Percentiles rank a stretch among this genome's conserved stretches.
phyloP scores from a whole-genome alignment of 2,113 vertebrate genomes.

The Poicephalus meyeri region DNA sequence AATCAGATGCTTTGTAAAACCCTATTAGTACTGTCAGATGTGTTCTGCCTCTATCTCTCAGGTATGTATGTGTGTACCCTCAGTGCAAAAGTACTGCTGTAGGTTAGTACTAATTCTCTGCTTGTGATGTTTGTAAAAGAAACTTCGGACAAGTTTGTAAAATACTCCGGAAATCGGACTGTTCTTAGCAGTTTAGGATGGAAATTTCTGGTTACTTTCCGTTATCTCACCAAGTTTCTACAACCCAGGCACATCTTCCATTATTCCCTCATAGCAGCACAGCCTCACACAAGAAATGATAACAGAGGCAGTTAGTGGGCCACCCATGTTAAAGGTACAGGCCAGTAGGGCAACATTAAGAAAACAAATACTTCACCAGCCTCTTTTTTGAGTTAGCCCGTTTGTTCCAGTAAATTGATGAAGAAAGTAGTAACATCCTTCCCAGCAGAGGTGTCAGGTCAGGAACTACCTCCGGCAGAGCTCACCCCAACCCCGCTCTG shows the following conservation, averaged over 20 bases:
- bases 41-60: neutral
- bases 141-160: neutral
- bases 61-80: fast-evolving
- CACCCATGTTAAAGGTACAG: fast-evolving
- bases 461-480: neutral
- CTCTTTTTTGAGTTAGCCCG: too few relatives aligned
- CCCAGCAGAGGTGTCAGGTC: fast-evolving
- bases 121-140: neutral
- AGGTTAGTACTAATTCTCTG: neutral
- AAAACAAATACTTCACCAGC: neutral
- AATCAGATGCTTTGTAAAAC: neutral
- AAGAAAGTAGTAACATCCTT: fast-evolving
- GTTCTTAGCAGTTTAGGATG: neutral
- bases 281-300: fast-evolving
- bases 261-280: neutral
- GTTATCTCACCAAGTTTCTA: neutral
- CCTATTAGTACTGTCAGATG: neutral
- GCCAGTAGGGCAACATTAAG: neutral
- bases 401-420: neutral
- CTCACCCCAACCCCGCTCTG: neutral
- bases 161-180: neutral
- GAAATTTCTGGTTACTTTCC: neutral
- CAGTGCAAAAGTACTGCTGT: neutral
- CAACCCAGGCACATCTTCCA: neutral
- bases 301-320: fast-evolving